These are phyloP conservation scores for Papilio elwesi DNA, from an alignment of 2,888 invertebrate genomes.

Conservation along the genomic window DNA sequence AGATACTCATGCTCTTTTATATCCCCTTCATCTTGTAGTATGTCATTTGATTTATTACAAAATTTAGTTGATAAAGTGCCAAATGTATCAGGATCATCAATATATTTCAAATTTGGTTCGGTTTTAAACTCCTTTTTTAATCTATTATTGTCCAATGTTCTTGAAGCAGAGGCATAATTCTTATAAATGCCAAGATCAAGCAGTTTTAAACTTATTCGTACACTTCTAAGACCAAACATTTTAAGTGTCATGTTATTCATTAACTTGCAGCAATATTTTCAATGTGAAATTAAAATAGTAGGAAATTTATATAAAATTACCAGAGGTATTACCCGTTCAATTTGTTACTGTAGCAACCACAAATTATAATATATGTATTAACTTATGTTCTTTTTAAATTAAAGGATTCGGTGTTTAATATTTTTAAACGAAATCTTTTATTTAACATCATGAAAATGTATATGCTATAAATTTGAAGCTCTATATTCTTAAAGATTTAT, in stretches of 20 bases:
- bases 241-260: conserved; percentile 53
- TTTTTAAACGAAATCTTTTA: no score
- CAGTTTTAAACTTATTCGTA: conserved; percentile 18
- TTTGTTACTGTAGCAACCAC: no score
- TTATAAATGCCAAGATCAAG: conserved; percentile 5
- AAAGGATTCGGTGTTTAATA: no score
- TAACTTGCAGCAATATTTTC: not conserved
- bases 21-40: conserved; percentile 83
- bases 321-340: no score
- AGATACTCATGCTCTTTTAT: conserved; percentile 84
- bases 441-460: no score
- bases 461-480: no score
- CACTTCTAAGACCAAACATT: conserved; percentile 13
- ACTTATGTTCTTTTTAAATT: no score
- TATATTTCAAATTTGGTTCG: conserved; percentile 61
- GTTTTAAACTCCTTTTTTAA: conserved; percentile 55
- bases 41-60: conserved; percentile 51
- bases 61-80: conserved; percentile 71
- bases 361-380: no score
- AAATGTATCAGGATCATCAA: conserved; percentile 85
- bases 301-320: not conserved
- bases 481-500: no score
- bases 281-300: not conserved
- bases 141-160: conserved; percentile 49
- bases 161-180: conserved; percentile 25